Evolutionary conservation across 2,797 vertebrate genomes (phyloP), one percentile per base, ranked within the genome.

Genomic region (Sorex maritimensis): DNA sequence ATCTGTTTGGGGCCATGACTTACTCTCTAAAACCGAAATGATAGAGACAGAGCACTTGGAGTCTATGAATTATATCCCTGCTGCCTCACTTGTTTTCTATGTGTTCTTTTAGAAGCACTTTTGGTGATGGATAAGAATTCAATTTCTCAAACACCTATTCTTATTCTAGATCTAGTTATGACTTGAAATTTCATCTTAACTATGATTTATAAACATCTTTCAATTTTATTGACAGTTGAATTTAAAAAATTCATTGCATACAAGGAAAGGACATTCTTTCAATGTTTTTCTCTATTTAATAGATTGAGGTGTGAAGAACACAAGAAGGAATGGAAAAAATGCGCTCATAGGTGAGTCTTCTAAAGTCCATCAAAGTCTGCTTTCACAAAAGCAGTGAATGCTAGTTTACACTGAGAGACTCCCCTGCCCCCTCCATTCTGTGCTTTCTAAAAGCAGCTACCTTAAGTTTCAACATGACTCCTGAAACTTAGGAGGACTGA

Each of bases 401-500:
- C 2, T 65, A 34, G 68, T 17, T 12, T 75, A 49, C 49, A n/a
- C 10, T 26, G 21, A 23, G 38, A 46, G 34, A 24, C 28, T 86
- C 78, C 69, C 41, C 41, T 44, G 41, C 41, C 41, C 41, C 65
- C 73, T 83, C 78, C 55, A 30, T 49, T 82, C 82, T 87, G 81
- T 0, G 15, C 72, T 84, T 84, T 44, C 71, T 85, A 61, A 28
- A 73, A 90, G 77, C 65, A 93, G 75, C 82, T 94, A 85, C 90
- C 90, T 46, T 0, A 41, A 49, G 71, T 75, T 82, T 96, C 81
- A 94, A 4, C 67, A 73, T 24, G 26, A 69, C 49, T 74, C 68
- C 80, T 87, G 72, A 30, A 13, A 55, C 52, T 94, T 91, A 91
- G 90, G 78, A 78, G 81, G 41, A 5, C 41, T 44, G 41, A 44